Evolutionary conservation across 1,140 invertebrate species (phyloP), one percentile per base, ranked within the genome.

Genomic region (Caligus rogercresseyi): DNA sequence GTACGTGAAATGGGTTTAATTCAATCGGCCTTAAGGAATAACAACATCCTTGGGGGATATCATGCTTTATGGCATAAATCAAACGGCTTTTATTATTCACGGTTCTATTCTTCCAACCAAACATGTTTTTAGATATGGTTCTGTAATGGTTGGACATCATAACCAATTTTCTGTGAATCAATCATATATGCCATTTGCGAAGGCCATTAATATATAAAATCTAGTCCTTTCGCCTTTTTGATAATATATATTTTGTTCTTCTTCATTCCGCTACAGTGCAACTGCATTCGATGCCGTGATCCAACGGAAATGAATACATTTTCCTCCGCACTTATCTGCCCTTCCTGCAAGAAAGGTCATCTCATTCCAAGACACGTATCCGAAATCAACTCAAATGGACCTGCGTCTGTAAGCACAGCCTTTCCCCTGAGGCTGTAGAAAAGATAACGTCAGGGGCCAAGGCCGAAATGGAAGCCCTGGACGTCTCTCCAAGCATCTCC

Each of bases 211-310:
- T n/a, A n/a, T 43, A 43, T n/a, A 11, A 43, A 43, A 43, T 43
- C 7, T 11, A n/a, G n/a, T 11, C n/a, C 7, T 43, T 43, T 43
- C n/a, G 7, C n/a, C n/a, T 11, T 43, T 43, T 43, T 43, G 7
- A 43, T 43, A 43, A 11, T 43, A 7, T 43, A 11, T 11, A 7
- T 43, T 43, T 43, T 11, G 18, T 60, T 60, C 51, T 20, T 25
- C n/a, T 13, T 60, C 16, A 25, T 18, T 60, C 16, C 15, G 69
- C 88, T 89, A 70, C 71, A 75, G 23, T 89, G 86, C 69, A 71
- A 71, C 14, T 89, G 86, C 69, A 67, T 71, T n/a, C 75, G 86
- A 31, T 88, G 86, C 70, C 70, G 72, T 26, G 85, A 87, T 73
- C 78, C 80, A 0, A 81, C 79, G 54, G 85, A 78, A 53, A 52